Evolutionary conservation across 2,797 vertebrate genomes (phyloP), one percentile per base, ranked within the genome.

Genomic region (Liasis olivaceus): DNA sequence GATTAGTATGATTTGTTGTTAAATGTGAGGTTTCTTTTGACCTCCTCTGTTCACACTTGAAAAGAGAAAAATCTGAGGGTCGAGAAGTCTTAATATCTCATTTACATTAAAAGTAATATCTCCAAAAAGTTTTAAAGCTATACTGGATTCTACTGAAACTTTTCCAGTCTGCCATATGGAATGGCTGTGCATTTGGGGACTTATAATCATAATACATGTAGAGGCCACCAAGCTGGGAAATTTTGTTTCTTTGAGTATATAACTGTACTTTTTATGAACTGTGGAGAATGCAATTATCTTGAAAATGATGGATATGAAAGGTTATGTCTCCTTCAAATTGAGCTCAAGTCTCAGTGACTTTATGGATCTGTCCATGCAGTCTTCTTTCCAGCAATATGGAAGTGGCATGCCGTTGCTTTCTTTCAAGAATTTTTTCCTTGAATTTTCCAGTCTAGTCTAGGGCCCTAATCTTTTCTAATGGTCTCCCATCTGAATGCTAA

Each of bases 11-110:
- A 58, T 58, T 42, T 14, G 5, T 4, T 63, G 36, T 20, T n/a
- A 42, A 66, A 0, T 0, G 0, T 0, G 59, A 1, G 56, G 0
- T 62, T 5, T 91, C 11, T 87, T 89, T 3, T 9, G 4, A 6
- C 59, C 87, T 84, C 31, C n/a, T 87, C 26, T 90, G 7, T 54
- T 59, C 69, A 5, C 0, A 0, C 58, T 0, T 11, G 2, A 9
- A 92, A 88, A 6, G 11, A 13, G 56, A 47, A 28, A 47, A 12
- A 42, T 22, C 72, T 20, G 72, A 2, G n/a, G 62, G 0, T 2
- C 7, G 5, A 89, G 66, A 0, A 90, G 1, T 1, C 1, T 42
- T 9, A 22, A n/a, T 85, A 47, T 42, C 62, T 88, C 77, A 2
- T 31, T 86, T 36, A 60, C 28, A 22, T 81, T 7, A 0, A 72